Evolutionary conservation across 2,797 vertebrate species (phyloP), one percentile per base, ranked within the genome.

Genomic region (Hephaestus fuliginosus): DNA sequence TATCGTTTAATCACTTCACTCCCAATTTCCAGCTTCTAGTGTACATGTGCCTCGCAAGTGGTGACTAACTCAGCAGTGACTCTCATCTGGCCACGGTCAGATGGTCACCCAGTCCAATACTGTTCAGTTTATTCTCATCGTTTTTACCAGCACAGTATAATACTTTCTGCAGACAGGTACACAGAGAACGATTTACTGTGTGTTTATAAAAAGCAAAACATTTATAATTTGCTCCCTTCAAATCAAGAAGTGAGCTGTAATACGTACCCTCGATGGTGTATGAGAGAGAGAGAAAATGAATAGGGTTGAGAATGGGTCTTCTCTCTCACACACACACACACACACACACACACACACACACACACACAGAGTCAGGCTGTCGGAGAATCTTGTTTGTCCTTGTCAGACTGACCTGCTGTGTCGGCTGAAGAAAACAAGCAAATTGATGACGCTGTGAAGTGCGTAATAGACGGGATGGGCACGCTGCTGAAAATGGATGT

Each of bases 331-430:
- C 25, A 25, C 25, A 25, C 25, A 25, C 56, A 43, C 10, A 41
- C 43, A 74, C 60, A 51, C 48, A 36, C 18, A 25, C 25, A 25
- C 25, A 25, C 25, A 25, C 25, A 25, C 56, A 43, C 10, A 41
- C 43, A 74, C 60, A 51, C 48, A 36, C 18, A 25, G 36, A 36
- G 15, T 18, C 43, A 72, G 51, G 66, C 78, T 69, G 71, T 49
- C 36, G 11, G 46, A 79, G 74, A 57, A 43, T 61, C 74, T 75
- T 65, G 60, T 78, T 87, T 83, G 86, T 88, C 86, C 86, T 89
- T 86, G 89, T 85, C 81, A 61, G 66, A 79, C 30, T 76, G 75
- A 84, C 78, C 88, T 57, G 80, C 78, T 70, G 80, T 55, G 82
- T 82, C 7, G 67, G 64, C 67, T 56, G 72, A 62, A 73, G 80